Percentiles rank a stretch among this genome's conserved stretches.
Evolutionary conservation across 2,888 invertebrate species (phyloP).

Genomic region (Nephrotoma flavescens): DNA sequence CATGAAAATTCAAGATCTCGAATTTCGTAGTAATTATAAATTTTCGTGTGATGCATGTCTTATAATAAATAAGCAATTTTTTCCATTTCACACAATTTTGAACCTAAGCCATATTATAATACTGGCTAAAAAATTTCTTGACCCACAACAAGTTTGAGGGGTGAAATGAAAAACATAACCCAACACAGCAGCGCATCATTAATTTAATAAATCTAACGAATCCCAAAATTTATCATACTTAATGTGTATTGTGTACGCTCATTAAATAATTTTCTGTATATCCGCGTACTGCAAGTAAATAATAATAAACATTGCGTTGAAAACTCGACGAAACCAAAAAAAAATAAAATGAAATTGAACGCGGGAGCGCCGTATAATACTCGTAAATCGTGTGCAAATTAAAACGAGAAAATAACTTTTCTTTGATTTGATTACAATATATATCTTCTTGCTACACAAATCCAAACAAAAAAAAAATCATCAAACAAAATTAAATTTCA

Average conservation of each 20-base stretch:
- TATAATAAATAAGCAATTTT: too few species aligned
- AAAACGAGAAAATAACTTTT: neutral
- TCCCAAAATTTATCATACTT: neutral
- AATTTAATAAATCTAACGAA: neutral
- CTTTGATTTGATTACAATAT: neutral
- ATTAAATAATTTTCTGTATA: neutral
- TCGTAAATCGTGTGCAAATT: neutral
- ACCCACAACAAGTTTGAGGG: too few species aligned
- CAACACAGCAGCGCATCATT: neutral
- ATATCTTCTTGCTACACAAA: neutral
- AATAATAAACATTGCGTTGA: neutral
- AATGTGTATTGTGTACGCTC: neutral
- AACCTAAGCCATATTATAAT: too few species aligned
- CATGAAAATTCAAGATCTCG: too few species aligned
- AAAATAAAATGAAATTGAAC: neutral
- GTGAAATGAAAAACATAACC: neutral
- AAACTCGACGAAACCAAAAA: neutral
- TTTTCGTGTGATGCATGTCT: too few species aligned
- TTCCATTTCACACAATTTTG: too few species aligned
- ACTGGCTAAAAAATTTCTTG: too few species aligned
- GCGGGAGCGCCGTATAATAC: neutral
- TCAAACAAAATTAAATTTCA: neutral
- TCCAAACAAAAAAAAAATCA: neutral
- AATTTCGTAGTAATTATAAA: too few species aligned
- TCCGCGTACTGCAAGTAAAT: too few species aligned